Evolutionary conservation across 2,797 vertebrate genomes (phyloP).

Genomic region (Onychomys torridus): DNA sequence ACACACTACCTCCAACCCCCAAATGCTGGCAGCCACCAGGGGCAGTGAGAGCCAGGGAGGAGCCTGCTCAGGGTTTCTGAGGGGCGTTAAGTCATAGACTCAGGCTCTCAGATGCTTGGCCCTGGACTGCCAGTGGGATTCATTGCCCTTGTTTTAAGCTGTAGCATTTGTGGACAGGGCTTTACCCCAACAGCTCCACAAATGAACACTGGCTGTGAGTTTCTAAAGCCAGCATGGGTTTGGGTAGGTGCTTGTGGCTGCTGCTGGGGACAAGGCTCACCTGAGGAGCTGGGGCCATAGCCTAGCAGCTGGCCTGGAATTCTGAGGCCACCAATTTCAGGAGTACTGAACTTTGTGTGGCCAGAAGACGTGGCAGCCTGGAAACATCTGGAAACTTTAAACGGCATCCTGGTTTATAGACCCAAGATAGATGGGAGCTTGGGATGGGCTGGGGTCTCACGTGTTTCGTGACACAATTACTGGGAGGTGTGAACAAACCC

Average conservation of each 20-base stretch:
- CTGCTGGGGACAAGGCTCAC: background rate
- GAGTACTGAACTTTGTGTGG: background rate
- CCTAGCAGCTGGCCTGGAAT: background rate
- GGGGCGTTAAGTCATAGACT: background rate
- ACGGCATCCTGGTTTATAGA: background rate
- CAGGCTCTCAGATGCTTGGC: background rate
- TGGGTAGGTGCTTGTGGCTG: background rate
- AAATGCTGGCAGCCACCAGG: background rate
- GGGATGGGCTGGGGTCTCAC: background rate
- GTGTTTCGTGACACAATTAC: background rate
- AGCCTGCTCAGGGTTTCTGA: background rate
- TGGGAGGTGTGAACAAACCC: background rate
- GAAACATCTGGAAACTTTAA: background rate
- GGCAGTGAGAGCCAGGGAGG: background rate
- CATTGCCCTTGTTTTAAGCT: background rate
- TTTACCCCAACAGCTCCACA: background rate
- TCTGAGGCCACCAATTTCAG: background rate
- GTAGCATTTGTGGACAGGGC: background rate
- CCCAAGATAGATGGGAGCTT: background rate
- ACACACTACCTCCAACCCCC: fast-evolving
- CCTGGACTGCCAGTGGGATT: background rate
- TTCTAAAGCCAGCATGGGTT: background rate
- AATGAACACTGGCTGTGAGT: background rate
- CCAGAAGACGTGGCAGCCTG: background rate
- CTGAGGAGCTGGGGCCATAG: too few species aligned